These are phyloP conservation scores for Erpornis zantholeuca DNA, from an alignment of 2,113 vertebrate genomes.

Conservation along the genomic window DNA sequence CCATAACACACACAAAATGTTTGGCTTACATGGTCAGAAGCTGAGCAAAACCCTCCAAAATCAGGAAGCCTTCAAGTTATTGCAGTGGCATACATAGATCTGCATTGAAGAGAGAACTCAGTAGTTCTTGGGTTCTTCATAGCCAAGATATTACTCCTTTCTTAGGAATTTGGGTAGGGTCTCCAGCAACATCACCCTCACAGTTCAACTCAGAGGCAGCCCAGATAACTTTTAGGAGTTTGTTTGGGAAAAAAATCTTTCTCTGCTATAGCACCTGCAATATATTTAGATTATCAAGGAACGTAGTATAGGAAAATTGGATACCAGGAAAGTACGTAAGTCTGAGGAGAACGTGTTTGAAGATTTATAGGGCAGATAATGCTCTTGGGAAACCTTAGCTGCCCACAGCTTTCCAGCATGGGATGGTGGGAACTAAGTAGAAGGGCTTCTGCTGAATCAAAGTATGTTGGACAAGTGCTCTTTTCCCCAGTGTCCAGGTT, in stretches of 20 bases:
- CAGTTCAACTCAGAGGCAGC: not conserved
- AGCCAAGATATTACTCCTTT: not conserved
- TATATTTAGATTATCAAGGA: not conserved
- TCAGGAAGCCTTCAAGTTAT: not conserved
- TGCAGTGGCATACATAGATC: not conserved
- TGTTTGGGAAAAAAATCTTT: not conserved
- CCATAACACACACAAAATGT: not conserved
- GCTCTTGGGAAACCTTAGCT: not conserved
- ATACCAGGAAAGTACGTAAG: fast-evolving
- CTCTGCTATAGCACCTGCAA: not conserved
- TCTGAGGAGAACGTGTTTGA: not conserved
- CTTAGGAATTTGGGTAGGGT: not conserved
- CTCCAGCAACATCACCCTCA: not conserved
- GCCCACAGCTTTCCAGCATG: not conserved
- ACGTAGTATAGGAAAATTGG: not conserved
- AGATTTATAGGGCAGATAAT: not conserved
- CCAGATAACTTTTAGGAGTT: not conserved
- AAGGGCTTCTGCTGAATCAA: not conserved
- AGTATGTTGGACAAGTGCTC: not conserved
- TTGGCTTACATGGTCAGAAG: not conserved
- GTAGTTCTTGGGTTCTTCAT: not conserved
- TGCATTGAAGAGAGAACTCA: not conserved
- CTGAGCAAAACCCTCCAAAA: not conserved
- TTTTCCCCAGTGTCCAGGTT: not conserved
- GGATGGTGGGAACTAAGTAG: not conserved